Evolutionary conservation across 2,888 invertebrate genomes (phyloP), one percentile per base, ranked within the genome.

Genomic region (Diadegma fenestrale): DNA sequence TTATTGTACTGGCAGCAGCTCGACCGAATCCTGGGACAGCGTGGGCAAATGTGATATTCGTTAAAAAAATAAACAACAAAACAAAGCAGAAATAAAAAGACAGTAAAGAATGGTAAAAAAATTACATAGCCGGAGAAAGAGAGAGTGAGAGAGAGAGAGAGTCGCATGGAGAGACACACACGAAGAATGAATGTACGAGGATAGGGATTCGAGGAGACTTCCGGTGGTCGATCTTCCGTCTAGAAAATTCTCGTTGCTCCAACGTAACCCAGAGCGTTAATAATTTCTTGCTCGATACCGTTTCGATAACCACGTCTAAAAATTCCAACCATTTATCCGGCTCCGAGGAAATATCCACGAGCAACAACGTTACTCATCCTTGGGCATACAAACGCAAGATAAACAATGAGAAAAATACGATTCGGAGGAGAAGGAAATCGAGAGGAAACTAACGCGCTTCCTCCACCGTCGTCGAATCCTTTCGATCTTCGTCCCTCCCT

Each of bases 21-120:
- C 84, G 93, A 93, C 87, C 92, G 91, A 84, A 89, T 92, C 84
- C 90, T 94, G 85, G 90, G 91, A 41, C 94, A 93, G 88, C 92
- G 92, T 79, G 92, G 92, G 82, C 93, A 93, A 85, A 92, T 92
- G 82, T 92, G 87, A 88, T 79, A 72, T 78, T 54, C 68, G 48
- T 78, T 66, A 54, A 61, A 58, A 54, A 43, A 43, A 68, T 71
- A 84, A 54, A 77, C 10, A 54, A 30, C 26, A 37, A 72, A 30
- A 41, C 22, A 54, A 17, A 3, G 41, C 2, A 14, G 30, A 30
- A 30, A 30, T 30, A 30, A 69, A 22, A 45, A 33, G 51, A 45
- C 66, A 10, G 63, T 69, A 75, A 45, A 33, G 72, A n/a, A n/a
- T n/a, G 73, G 86, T 63, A 78, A 82, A 43, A 8, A 6, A 54